Evolutionary conservation across 2,113 vertebrate genomes (phyloP).

Genomic region (Hemibates koningsi): DNA sequence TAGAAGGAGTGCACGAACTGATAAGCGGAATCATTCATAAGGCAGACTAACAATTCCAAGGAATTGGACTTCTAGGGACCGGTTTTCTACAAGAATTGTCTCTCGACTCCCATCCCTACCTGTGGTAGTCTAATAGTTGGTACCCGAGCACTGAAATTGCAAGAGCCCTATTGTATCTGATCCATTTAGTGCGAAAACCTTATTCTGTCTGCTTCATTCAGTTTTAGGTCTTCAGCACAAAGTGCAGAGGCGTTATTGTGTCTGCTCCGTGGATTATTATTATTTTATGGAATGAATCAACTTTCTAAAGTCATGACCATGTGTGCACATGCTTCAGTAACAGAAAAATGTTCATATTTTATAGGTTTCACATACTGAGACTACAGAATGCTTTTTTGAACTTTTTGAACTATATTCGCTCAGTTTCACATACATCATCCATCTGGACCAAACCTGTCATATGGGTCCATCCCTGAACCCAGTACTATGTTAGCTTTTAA

Average conservation of each 20-base stretch:
- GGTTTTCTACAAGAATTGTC: not conserved
- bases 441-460: not conserved
- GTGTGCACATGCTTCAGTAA: not conserved
- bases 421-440: not conserved
- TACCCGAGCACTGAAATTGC: not conserved
- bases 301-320: not conserved
- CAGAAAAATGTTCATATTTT: not conserved
- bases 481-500: not conserved
- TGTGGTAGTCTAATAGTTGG: not conserved
- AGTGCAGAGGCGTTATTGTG: not conserved
- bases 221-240: not conserved
- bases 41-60: too few relatives aligned
- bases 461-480: not conserved
- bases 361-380: not conserved
- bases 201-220: not conserved
- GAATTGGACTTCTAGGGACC: not conserved
- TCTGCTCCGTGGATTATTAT: not conserved
- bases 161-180: not conserved
- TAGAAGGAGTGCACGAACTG: too few relatives aligned
- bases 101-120: not conserved
- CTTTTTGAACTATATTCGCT: not conserved
- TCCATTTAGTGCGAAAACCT: rapidly evolving
- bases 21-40: too few relatives aligned
- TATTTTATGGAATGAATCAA: not conserved
- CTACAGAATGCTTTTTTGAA: rapidly evolving